A percentile compares a stretch with the other conserved stretches of the same genome.
Conservation (phyloP, 2,113 vertebrate genomes). For the Ceyx melanurus region DNA sequence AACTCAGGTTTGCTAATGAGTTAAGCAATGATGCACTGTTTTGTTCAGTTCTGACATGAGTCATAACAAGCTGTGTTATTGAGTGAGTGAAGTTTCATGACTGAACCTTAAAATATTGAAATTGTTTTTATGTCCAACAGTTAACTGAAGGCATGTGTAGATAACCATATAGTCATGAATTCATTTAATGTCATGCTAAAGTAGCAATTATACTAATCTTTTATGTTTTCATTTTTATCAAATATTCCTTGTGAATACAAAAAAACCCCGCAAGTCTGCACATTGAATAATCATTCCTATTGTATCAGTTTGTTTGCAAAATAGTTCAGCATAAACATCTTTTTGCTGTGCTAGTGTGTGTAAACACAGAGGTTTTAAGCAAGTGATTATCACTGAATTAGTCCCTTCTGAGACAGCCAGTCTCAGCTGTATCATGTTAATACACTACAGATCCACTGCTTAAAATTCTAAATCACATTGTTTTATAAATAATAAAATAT, state of each 20-base stretch:
- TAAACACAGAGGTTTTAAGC: not conserved
- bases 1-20: not conserved
- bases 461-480: not conserved
- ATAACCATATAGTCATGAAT: not conserved
- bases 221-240: not conserved
- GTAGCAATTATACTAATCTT: not conserved
- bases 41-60: not conserved
- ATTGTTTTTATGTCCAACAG: not conserved
- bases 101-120: not conserved
- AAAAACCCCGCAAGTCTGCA: not conserved
- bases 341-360: not conserved
- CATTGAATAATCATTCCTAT: not conserved
- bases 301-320: not conserved
- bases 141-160: not conserved
- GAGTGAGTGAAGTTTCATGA: not conserved
- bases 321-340: not conserved
- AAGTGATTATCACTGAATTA: not conserved
- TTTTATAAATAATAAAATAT: not conserved
- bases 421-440: not conserved
- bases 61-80: not conserved
- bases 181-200: not conserved
- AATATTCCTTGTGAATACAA: not conserved
- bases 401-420: not conserved
- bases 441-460: not conserved
- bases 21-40: not conserved